Conservation (phyloP, 1,140 invertebrate species). For the Cepaea nemoralis region DNA sequence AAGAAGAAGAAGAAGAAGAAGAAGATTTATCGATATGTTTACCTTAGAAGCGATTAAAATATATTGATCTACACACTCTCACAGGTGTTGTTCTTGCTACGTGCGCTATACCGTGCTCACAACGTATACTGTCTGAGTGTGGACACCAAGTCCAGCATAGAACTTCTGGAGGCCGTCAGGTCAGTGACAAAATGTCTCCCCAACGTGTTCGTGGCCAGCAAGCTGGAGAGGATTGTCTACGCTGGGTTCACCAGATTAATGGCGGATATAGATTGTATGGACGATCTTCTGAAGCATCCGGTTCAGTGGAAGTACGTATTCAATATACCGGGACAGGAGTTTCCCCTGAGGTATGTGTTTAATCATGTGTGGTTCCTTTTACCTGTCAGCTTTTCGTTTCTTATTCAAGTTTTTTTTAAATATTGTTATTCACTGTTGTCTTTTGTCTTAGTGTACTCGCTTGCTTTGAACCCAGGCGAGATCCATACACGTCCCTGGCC, state of each 20-base stretch:
- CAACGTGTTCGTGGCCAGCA: slow-evolving; percentile 51
- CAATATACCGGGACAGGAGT: slow-evolving; percentile 32
- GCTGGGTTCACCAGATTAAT: slow-evolving; percentile 6
- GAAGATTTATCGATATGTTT: slow-evolving; percentile 35
- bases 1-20: slow-evolving; percentile 41
- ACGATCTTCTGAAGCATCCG: slow-evolving; percentile 23
- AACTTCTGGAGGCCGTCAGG: slow-evolving; percentile 50
- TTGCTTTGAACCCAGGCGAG: no score
- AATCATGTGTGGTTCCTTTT: no score
- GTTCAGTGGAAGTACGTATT: slow-evolving; percentile 25
- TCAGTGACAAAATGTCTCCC: slow-evolving; percentile 56
- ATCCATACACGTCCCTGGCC: no score
- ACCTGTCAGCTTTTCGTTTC: no score
- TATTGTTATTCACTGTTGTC: no score
- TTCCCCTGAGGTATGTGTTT: slow-evolving; percentile 32
- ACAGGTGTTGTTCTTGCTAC: slow-evolving; percentile 66
- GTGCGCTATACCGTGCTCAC: slow-evolving; percentile 66
- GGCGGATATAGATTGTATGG: slow-evolving; percentile 30
- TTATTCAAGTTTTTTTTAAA: no score
- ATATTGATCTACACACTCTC: no score
- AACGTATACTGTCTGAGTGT: slow-evolving; percentile 71
- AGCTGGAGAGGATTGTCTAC: slow-evolving; percentile 20
- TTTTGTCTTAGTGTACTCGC: no score
- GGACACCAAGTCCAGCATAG: slow-evolving; percentile 52
- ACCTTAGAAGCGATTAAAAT: slow-evolving; percentile 30